Percentiles rank a stretch among this genome's conserved stretches.
Evolutionary conservation across 2,113 vertebrate species (phyloP).

Genomic region (Calypte anna): DNA sequence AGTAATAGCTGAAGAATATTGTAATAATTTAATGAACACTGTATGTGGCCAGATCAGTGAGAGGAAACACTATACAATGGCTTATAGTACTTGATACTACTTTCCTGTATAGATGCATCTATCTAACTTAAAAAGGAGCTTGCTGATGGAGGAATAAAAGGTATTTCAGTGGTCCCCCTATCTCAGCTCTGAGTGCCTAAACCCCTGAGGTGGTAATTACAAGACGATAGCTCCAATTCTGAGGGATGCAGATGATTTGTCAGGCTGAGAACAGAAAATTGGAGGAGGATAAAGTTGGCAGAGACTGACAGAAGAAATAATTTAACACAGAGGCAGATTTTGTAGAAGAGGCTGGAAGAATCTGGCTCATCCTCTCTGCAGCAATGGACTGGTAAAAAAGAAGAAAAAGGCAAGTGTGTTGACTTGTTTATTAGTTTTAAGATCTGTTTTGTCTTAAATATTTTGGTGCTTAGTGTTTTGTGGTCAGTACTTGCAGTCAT

Average conservation of each 20-base stretch:
- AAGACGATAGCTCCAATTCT: not conserved
- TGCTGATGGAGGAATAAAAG: conserved; percentile 55
- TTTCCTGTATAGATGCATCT: not conserved
- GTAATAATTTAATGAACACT: conserved; percentile 35
- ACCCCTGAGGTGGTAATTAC: conserved; percentile 10
- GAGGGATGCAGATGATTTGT: conserved; percentile 17
- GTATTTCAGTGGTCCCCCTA: conserved; percentile 35
- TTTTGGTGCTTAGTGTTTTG: not conserved
- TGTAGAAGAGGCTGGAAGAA: not conserved
- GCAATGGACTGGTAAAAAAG: not conserved
- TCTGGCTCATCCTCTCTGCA: not conserved
- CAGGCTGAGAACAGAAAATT: not conserved
- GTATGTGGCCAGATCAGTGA: conserved; percentile 9
- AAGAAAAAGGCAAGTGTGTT: not conserved
- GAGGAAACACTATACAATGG: not conserved
- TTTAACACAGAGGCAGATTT: not conserved
- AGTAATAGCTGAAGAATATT: conserved; percentile 52
- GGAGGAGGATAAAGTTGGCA: not conserved
- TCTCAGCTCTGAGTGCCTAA: conserved; percentile 16
- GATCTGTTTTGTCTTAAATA: not conserved
- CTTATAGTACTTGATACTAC: not conserved
- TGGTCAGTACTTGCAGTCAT: not conserved
- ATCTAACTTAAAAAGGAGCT: conserved; percentile 37
- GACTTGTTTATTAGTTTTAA: not conserved
- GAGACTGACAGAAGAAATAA: not conserved